Conservation (phyloP, 2,888 invertebrate species). For the Zonitis immaculata region DNA sequence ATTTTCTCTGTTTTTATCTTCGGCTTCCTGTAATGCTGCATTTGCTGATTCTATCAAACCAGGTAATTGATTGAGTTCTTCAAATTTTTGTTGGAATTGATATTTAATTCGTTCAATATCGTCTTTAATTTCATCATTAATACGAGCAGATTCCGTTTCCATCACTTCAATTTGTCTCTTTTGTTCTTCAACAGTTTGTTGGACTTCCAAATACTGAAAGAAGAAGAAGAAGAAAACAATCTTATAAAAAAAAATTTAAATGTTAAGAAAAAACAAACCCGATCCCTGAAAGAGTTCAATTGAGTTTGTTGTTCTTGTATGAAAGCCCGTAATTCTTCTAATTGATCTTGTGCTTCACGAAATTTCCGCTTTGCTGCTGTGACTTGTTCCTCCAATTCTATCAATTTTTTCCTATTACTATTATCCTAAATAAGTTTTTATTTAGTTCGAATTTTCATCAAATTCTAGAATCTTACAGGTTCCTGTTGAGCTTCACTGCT, state of each 20-base stretch:
- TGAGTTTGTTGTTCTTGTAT: conserved; percentile 64
- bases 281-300: conserved; percentile 65
- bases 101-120: conserved; percentile 67
- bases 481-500: conserved; percentile 43
- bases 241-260: background rate
- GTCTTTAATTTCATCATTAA: conserved; percentile 66
- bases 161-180: conserved; percentile 63
- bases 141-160: conserved; percentile 67
- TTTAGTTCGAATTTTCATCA: background rate
- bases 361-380: conserved; percentile 53
- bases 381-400: conserved; percentile 58
- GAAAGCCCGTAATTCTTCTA: conserved; percentile 54
- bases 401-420: conserved; percentile 59
- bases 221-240: too few species aligned
- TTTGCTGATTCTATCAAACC: conserved; percentile 66
- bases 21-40: conserved; percentile 52
- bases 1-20: too few species aligned
- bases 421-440: conserved; percentile 31
- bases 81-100: conserved; percentile 68
- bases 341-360: conserved; percentile 57
- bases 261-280: conserved; percentile 39
- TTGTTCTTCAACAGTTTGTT: conserved; percentile 67
- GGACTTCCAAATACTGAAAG: conserved; percentile 57
- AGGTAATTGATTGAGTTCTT: conserved; percentile 64
- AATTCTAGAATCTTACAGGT: background rate